Base-by-base conservation (phyloP, 1,140 invertebrate species). In the Leptopilina boulardi region DNA sequence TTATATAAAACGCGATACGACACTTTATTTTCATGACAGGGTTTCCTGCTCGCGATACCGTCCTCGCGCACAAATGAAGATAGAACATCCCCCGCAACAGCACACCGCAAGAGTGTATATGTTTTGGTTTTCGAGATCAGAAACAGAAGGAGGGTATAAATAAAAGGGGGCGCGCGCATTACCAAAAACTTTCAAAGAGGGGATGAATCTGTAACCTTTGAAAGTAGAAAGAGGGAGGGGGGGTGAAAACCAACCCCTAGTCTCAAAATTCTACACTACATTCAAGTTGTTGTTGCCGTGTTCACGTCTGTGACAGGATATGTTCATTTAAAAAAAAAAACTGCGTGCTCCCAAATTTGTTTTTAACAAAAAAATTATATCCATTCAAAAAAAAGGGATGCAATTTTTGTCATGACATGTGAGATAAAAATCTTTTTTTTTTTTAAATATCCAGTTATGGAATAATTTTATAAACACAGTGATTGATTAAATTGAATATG, bases 21-120 rank as follows among this genome's bases (percentile, higher is more conserved):
- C 72, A 76, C 82, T 90, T 90, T 90, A 90, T 90, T 89, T 88
- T 85, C 85, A 87, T 86, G 88, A 82, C 83, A 84, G 88, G 87
- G 83, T 81, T 85, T 73, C 79, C 34, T 9, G 34, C 34, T 2
- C 47, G 54, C 18, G 70, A 30, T 76, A 74, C 77, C 79, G 80
- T 82, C 82, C 84, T 82, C 83, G 80, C 83, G 80, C 81, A 71
- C 75, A 90, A 91, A 90, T 90, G 88, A 91, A 90, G 89, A 90
- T 87, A 80, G 80, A 91, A 85, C 80, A 83, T 86, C 34, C 9
- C 34, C n/a, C n/a, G n/a, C n/a, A n/a, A 30, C 80, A 83, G 21
- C 15, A 66, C 74, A 71, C 73, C 34, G 34, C 34, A 38, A 38
- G 19, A 3, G 47, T 51, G n/a, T 51, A n/a, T n/a, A 51, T 76